A percentile compares a stretch with the other conserved stretches of the same genome.
phyloP scores from a whole-genome alignment of 2,888 invertebrate species.

The Pasiphila rectangulata region DNA sequence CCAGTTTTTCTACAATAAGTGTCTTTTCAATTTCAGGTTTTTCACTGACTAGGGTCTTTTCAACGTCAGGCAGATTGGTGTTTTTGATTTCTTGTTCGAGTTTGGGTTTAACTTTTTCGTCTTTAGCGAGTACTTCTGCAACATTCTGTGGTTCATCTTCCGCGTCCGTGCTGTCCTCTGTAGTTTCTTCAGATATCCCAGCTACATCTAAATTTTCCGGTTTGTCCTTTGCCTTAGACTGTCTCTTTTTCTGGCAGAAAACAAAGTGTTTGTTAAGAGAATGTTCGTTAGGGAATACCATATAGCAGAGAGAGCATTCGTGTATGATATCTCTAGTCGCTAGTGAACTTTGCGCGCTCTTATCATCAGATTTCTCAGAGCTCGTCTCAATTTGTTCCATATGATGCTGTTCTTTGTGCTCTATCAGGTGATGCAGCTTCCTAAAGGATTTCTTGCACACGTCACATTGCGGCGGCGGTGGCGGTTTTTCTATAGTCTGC shows the following conservation, averaged over 20 bases:
- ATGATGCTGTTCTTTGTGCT: constrained; percentile 71
- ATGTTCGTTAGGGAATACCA: constrained; percentile 78
- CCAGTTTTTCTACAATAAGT: constrained; percentile 3
- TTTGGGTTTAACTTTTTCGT: constrained; percentile 8
- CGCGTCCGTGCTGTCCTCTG: constrained; percentile 29
- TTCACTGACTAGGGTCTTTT: constrained; percentile 24
- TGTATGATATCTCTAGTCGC: constrained; percentile 76
- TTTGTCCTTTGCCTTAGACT: constrained; percentile 51
- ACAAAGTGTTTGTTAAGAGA: constrained; percentile 69
- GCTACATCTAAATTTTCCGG: constrained; percentile 34
- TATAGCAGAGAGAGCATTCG: constrained; percentile 75
- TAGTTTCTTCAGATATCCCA: constrained; percentile 27
- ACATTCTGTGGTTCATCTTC: constrained; percentile 30
- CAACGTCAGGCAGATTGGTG: constrained; percentile 17
- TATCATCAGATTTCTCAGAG: constrained; percentile 71
- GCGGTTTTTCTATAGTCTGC: constrained; percentile 42
- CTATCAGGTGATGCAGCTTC: constrained; percentile 67
- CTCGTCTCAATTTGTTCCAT: constrained; percentile 48
- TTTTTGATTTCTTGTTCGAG: constrained; percentile 10
- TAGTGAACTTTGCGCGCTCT: constrained; percentile 65
- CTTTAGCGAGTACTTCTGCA: constrained; percentile 25
- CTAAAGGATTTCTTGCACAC: constrained; percentile 72
- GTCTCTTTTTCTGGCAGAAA: constrained; percentile 67
- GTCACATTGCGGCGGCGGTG: constrained; percentile 59
- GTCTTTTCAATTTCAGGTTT: constrained; percentile 12